Evolutionary conservation across 2,113 vertebrate species (phyloP).

Genomic region (Pterophyllum scalare): DNA sequence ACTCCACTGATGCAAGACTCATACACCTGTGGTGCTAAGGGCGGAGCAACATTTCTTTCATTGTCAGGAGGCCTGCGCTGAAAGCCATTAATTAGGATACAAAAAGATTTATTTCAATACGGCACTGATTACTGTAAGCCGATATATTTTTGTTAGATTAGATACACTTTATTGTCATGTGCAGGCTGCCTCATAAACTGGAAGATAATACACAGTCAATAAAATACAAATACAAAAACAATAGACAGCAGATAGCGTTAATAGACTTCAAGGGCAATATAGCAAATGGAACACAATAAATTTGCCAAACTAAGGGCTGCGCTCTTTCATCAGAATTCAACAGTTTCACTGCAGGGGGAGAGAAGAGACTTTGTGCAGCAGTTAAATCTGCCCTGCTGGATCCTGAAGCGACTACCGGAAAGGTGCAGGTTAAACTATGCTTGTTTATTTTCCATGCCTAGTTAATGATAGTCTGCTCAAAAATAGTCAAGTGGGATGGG

Average conservation of each 20-base stretch:
- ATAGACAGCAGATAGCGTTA: slow-evolving; percentile 28
- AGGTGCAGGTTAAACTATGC: slow-evolving; percentile 31
- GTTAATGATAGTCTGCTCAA: slow-evolving; percentile 37
- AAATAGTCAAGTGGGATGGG: slow-evolving; percentile 20
- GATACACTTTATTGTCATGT: slow-evolving; percentile 3
- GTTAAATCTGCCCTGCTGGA: slow-evolving; percentile 23
- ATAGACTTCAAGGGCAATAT: slow-evolving; percentile 29
- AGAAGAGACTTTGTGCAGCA: slow-evolving; percentile 2
- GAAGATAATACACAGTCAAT: slow-evolving; percentile 15
- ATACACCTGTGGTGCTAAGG: not conserved
- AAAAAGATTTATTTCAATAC: slow-evolving; percentile 16
- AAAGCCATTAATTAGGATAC: slow-evolving; percentile 7
- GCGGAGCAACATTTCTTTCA: slow-evolving; percentile 22
- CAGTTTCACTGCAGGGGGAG: slow-evolving; percentile 1
- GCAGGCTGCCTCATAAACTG: slow-evolving; percentile 14
- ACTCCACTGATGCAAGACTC: not conserved
- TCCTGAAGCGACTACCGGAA: slow-evolving; percentile 22
- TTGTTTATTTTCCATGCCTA: slow-evolving; percentile 40
- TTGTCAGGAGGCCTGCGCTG: not conserved
- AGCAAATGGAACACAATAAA: slow-evolving; percentile 38
- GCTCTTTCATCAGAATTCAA: slow-evolving; percentile 41
- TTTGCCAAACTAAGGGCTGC: slow-evolving; percentile 21
- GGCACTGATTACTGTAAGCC: not conserved
- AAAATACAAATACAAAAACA: slow-evolving; percentile 28
- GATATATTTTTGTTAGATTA: slow-evolving; percentile 26